Base-by-base conservation (phyloP, 2,113 vertebrate species). In the Harpagus bidentatus region DNA sequence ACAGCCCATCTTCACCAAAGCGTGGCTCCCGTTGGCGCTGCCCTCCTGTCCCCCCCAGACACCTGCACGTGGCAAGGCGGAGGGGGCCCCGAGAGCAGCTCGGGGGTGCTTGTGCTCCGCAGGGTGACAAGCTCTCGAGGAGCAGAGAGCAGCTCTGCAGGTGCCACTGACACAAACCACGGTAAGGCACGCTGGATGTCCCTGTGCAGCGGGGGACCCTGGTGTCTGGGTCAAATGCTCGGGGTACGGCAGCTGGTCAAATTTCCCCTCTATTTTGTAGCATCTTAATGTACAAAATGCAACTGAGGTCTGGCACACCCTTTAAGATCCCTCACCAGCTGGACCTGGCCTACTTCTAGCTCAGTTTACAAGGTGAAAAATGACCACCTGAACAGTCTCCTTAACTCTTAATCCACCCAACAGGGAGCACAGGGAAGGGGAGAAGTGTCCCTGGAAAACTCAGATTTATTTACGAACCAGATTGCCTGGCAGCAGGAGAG, bases 401-500 rank as follows among this genome's bases (percentile, higher is more conserved):
- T 43, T 6, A 56, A 45, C 50, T 48, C 85, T 15, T 14, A 36
- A 32, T 15, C 53, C 65, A 16, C 56, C 22, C 76, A 7, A 7
- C 29, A 4, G 80, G 66, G 50, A 91, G 83, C 65, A 9, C 25
- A 17, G 53, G 63, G 47, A 36, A 42, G 71, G 38, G 42, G 50
- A 45, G 26, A 65, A 70, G 31, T 1, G 4, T 40, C 88, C 93
- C 88, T 2, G 1, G 62, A 62, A 79, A 82, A 47, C 31, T 43
- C 25, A 4, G 72, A 21, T 83, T 79, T 65, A 38, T 83, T 45
- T 34, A 6, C 1, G 11, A 20, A 84, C 15, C 95, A 96, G 94
- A 56, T 87, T 95, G 92, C 62, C 82, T 70, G 89, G 94, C 69
- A 92, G 86, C 86, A 69, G 94, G 86, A 92, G 72, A 92, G 89